Percentiles rank a stretch among this genome's conserved stretches.
Conservation (phyloP, 2,888 invertebrate species). For the Strigamia maritima region DNA sequence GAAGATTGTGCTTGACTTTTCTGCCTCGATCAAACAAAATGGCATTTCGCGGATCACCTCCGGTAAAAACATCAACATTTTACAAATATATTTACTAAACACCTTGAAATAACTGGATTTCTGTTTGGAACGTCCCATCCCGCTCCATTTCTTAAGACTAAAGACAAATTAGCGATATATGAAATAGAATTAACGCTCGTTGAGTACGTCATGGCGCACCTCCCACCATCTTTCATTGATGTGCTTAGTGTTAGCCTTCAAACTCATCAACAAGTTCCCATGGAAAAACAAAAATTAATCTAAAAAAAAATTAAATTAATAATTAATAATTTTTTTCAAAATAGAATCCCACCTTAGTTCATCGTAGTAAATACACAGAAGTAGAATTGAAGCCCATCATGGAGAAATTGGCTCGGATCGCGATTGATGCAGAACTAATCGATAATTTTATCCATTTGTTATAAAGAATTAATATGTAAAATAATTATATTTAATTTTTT, state of each 20-base stretch:
- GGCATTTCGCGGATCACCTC: neutral
- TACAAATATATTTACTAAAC: neutral
- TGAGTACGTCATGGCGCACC: constrained; percentile 71
- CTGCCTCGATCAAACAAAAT: neutral
- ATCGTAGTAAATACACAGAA: constrained; percentile 72
- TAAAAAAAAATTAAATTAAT: too few species aligned
- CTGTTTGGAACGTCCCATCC: constrained; percentile 78
- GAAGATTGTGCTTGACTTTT: neutral
- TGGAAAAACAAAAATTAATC: too few species aligned
- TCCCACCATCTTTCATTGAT: constrained; percentile 78
- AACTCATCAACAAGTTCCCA: constrained; percentile 41
- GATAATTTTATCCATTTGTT: too few species aligned
- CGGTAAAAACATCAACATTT: neutral
- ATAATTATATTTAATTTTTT: neutral
- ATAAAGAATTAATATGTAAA: too few species aligned
- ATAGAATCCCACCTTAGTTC: constrained; percentile 72
- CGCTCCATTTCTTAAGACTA: constrained; percentile 84
- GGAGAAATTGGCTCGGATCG: constrained; percentile 65
- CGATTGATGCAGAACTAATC: constrained; percentile 65
- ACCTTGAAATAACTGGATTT: constrained; percentile 75
- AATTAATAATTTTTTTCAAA: neutral
- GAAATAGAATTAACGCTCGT: constrained; percentile 79
- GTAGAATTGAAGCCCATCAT: constrained; percentile 67
- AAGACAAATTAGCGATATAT: constrained; percentile 82
- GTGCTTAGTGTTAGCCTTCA: constrained; percentile 70